These are phyloP conservation scores for Agriotes lineatus DNA, from an alignment of 2,888 invertebrate species.

Conservation along the genomic window DNA sequence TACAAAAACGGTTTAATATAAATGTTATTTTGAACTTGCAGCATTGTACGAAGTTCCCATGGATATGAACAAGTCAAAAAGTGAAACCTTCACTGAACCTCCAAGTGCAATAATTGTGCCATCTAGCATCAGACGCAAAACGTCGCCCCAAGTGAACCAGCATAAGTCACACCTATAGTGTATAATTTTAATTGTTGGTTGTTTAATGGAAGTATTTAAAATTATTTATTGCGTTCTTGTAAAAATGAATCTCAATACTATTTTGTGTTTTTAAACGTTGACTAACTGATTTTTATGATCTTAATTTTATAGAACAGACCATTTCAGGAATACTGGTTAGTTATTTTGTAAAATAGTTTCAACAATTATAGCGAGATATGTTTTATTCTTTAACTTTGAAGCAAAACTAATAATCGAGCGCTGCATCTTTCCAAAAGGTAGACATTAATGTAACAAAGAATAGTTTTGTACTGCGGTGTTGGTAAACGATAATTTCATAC, in stretches of 20 bases:
- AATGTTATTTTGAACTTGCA: not conserved
- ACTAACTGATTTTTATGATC: not conserved
- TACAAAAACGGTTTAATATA: too few relatives aligned
- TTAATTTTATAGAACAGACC: conserved; percentile 16
- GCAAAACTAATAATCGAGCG: conserved; percentile 26
- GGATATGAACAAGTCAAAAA: conserved; percentile 75
- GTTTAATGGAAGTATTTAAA: conserved; percentile 33
- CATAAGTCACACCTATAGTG: conserved; percentile 23
- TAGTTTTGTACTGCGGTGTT: conserved; percentile 51
- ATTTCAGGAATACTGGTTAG: conserved; percentile 32
- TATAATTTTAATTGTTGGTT: conserved; percentile 34
- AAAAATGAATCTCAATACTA: conserved; percentile 9
- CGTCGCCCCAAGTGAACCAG: conserved; percentile 76
- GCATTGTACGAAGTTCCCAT: conserved; percentile 88
- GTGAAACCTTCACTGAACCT: conserved; percentile 70
- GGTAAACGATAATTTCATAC: conserved; percentile 39
- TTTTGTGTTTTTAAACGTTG: not conserved
- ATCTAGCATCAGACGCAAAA: conserved; percentile 84
- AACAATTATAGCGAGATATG: not conserved
- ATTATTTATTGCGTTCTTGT: conserved; percentile 30
- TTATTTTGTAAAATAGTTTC: conserved; percentile 21
- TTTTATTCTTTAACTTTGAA: conserved; percentile 5
- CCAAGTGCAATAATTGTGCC: conserved; percentile 85
- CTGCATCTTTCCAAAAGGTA: conserved; percentile 48
- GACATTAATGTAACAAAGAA: conserved; percentile 39